Base-by-base conservation (phyloP, 2,888 invertebrate species). In the Clistopyga incitator region DNA sequence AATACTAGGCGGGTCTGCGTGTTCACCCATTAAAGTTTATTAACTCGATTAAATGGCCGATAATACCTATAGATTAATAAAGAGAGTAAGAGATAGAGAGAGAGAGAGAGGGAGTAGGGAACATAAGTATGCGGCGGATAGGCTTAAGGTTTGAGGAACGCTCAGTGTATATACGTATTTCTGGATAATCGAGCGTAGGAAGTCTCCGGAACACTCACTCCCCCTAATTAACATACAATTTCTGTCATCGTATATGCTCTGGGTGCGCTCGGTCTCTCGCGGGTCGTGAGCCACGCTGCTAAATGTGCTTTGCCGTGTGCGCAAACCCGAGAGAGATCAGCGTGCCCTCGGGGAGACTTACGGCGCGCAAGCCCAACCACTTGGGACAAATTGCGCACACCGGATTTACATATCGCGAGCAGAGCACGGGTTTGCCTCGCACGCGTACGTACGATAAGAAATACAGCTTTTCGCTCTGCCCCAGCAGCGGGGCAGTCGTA, bases 141-240 rank as follows among this genome's bases (percentile, higher is more conserved):
- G 50, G 54, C 50, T 11, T 18, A 13, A 11, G 34, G 38, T 70
- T 50, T 52, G 10, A 71, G 34, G 15, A 34, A 52, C 67, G 47
- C 71, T 34, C 38, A 10, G 45, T 64, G n/a, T 76, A 23, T 77
- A 84, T 61, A 72, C 82, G 76, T 47, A 72, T 78, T 72, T 79
- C 75, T 77, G 70, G 81, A 81, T 84, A 81, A 84, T 81, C 84
- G 70, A 84, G 84, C 84, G 81, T 84, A 82, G 81, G 84, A 71
- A 67, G 65, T 18, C 52, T 52, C 52, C 42, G 20, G 42, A 38
- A n/a, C 13, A 81, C 78, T 75, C 75, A 82, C 84, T 85, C 86
- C 84, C 86, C 87, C 87, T 89, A 89, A 90, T 90, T 90, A 91
- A 87, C 91, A 90, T 90, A 90, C 90, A 90, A 90, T 90, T 90